These are phyloP conservation scores for Lytechinus variegatus DNA, from an alignment of 35 echinoderm and acorn worm species.

Conservation along the genomic window DNA sequence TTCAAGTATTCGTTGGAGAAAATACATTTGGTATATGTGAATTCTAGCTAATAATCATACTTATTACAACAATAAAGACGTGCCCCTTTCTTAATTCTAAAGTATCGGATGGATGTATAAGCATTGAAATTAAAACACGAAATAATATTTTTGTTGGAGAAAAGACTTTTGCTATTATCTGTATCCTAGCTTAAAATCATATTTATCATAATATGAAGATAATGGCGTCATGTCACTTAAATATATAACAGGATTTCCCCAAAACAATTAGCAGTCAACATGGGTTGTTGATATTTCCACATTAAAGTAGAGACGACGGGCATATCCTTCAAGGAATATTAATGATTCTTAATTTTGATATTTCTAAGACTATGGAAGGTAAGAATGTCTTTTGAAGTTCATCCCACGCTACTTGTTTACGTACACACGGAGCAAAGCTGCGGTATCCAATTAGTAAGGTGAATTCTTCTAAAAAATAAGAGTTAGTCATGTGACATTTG, in stretches of 20 bases:
- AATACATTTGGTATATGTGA: not conserved
- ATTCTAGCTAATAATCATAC: not conserved
- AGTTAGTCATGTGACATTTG: not conserved
- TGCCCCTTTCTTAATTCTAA: not conserved
- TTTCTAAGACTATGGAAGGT: too few relatives aligned
- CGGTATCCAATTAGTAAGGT: not conserved
- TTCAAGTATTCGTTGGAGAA: not conserved
- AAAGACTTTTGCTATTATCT: not conserved
- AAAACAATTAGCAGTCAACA: too few relatives aligned
- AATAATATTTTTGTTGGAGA: not conserved
- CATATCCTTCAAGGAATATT: too few relatives aligned
- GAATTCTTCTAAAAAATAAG: too few relatives aligned
- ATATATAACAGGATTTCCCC: too few relatives aligned
- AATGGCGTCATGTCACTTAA: too few relatives aligned
- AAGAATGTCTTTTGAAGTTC: too few relatives aligned
- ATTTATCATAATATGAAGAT: too few relatives aligned
- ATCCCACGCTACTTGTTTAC: too few relatives aligned
- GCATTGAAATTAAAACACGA: not conserved
- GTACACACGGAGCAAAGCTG: not conserved
- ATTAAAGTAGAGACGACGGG: too few relatives aligned
- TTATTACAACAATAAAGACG: not conserved
- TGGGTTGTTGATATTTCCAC: too few relatives aligned
- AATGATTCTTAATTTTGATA: too few relatives aligned
- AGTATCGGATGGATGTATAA: not conserved
- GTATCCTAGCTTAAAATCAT: not conserved